Evolutionary conservation across 1,140 invertebrate species (phyloP).

Genomic region (Platorchestia sp.): DNA sequence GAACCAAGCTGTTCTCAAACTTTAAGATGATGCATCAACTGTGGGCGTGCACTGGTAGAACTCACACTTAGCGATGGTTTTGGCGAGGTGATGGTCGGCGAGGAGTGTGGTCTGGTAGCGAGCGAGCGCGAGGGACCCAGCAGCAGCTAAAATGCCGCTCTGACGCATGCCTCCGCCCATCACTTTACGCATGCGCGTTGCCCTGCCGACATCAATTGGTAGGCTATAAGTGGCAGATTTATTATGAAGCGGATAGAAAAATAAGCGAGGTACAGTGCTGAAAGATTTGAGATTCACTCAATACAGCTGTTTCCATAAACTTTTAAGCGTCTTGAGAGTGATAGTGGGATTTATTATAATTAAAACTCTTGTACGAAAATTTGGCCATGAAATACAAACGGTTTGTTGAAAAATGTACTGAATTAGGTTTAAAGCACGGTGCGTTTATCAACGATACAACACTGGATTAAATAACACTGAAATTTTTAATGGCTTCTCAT

Average conservation of each 20-base stretch:
- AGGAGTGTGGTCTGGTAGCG: constrained; percentile 72
- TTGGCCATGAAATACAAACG: too few relatives aligned
- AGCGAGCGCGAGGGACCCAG: constrained; percentile 85
- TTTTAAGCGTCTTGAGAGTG: too few relatives aligned
- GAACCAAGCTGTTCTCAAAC: too few relatives aligned
- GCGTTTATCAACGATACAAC: too few relatives aligned
- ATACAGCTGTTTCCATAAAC: neutral
- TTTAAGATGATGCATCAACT: neutral
- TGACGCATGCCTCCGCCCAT: constrained; percentile 94
- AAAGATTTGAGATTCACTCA: constrained; percentile 68
- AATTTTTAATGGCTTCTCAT: too few relatives aligned
- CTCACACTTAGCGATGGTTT: constrained; percentile 53
- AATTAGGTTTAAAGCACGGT: too few relatives aligned
- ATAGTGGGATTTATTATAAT: too few relatives aligned
- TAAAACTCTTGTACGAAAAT: too few relatives aligned
- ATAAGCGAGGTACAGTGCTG: neutral
- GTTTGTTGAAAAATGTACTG: too few relatives aligned
- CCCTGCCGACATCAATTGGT: too few relatives aligned
- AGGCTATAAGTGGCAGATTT: too few relatives aligned
- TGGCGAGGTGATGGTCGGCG: constrained; percentile 41
- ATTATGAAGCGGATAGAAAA: neutral
- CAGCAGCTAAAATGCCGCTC: constrained; percentile 87
- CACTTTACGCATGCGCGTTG: constrained; percentile 84
- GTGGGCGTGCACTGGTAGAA: neutral
- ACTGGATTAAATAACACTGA: too few relatives aligned